These are phyloP conservation scores for Diplodus puntazzo DNA, from an alignment of 2,797 vertebrate genomes.

Conservation along the genomic window DNA sequence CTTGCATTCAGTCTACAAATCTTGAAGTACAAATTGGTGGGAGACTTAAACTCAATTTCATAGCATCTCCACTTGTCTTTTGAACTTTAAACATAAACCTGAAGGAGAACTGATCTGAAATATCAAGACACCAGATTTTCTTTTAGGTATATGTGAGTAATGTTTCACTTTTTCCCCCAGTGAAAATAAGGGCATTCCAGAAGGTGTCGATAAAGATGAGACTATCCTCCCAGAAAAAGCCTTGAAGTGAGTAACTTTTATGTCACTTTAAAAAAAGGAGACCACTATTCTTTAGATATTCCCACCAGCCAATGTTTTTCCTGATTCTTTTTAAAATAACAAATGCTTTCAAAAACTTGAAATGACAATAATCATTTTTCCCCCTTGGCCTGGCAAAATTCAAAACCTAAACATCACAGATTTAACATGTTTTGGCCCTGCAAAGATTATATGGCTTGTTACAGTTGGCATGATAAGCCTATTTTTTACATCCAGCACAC, in stretches of 20 bases:
- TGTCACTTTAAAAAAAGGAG: not conserved
- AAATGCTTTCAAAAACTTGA: not conserved
- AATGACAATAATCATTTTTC: too few relatives aligned
- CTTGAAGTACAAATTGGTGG: not conserved
- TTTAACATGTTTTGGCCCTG: not conserved
- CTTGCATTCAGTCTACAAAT: constrained; percentile 4
- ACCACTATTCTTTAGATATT: not conserved
- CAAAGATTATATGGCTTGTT: not conserved
- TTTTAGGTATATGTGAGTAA: not conserved
- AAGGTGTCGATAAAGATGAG: not conserved
- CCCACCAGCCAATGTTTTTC: not conserved
- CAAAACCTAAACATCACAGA: not conserved
- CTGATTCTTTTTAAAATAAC: not conserved
- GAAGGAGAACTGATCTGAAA: not conserved
- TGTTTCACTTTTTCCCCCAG: not conserved
- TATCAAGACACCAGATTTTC: not conserved
- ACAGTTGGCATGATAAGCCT: not conserved
- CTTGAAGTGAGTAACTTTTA: not conserved
- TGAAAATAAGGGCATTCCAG: not conserved
- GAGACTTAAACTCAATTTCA: not conserved
- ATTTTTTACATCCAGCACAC: not conserved
- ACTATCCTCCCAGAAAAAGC: not conserved
- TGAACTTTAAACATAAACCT: not conserved
- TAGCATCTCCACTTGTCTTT: constrained; percentile 4
- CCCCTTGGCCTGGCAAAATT: too few relatives aligned